These are phyloP conservation scores for Paramisgurnus dabryanus DNA, from an alignment of 2,113 vertebrate genomes.

Conservation along the genomic window DNA sequence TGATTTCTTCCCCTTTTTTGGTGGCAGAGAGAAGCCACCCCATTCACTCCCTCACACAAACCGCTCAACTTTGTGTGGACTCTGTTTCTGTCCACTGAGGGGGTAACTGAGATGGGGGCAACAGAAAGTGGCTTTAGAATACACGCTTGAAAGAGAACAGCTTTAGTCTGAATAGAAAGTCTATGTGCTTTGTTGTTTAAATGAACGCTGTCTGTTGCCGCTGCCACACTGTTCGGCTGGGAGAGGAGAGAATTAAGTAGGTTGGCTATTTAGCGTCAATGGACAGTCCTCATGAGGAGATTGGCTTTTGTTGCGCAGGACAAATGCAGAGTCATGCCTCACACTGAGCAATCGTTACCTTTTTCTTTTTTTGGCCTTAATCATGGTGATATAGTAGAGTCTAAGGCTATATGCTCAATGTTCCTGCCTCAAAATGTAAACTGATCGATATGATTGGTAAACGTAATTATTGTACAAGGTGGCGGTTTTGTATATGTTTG, in stretches of 20 bases:
- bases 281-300: conserved; percentile 83
- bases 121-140: conserved; percentile 88
- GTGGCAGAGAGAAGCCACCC: conserved; percentile 76
- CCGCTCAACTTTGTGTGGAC: conserved; percentile 79
- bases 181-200: conserved; percentile 97
- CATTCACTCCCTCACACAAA: conserved; percentile 86
- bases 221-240: conserved; percentile 80
- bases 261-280: conserved; percentile 90
- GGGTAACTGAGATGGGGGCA: conserved; percentile 87
- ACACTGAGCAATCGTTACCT: conserved; percentile 28
- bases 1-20: conserved; percentile 67
- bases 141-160: conserved; percentile 89
- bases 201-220: conserved; percentile 94
- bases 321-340: conserved; percentile 50
- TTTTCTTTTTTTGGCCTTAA: conserved; percentile 39
- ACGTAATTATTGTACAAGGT: no score
- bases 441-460: no score
- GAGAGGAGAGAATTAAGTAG: conserved; percentile 86
- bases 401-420: not conserved
- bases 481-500: no score
- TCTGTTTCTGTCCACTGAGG: conserved; percentile 82
- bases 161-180: conserved; percentile 93
- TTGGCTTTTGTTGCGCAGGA: conserved; percentile 77
- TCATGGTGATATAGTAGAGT: not conserved
- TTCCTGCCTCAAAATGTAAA: no score